phyloP scores from a whole-genome alignment of 2,888 invertebrate species.

The Beris morrisii region DNA sequence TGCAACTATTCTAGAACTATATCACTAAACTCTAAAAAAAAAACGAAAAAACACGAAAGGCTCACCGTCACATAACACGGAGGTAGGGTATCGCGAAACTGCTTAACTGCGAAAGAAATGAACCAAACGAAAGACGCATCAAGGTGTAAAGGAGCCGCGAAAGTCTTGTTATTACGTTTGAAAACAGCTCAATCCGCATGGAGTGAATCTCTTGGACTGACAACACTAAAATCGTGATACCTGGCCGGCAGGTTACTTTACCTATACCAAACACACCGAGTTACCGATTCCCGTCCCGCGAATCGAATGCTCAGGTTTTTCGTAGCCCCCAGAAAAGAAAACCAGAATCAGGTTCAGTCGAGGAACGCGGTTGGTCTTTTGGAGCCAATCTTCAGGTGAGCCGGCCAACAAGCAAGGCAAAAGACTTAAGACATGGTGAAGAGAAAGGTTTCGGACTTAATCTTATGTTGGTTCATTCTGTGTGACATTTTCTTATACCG shows the following conservation, averaged over 20 bases:
- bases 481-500: too few relatives aligned
- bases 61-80: conserved; percentile 9
- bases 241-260: conserved; percentile 13
- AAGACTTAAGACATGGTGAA: too few relatives aligned
- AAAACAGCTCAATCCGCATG: conserved; percentile 37
- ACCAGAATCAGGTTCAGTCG: too few relatives aligned
- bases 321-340: too few relatives aligned
- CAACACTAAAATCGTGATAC: conserved; percentile 23
- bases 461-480: too few relatives aligned
- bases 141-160: conserved; percentile 33
- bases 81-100: conserved; percentile 13
- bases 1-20: neutral
- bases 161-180: conserved; percentile 14
- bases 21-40: conserved; percentile 9
- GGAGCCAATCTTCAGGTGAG: too few relatives aligned
- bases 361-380: too few relatives aligned
- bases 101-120: conserved; percentile 21
- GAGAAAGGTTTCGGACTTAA: too few relatives aligned
- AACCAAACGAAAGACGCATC: conserved; percentile 27
- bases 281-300: too few relatives aligned
- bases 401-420: too few relatives aligned
- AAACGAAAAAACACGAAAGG: too few relatives aligned
- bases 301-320: too few relatives aligned
- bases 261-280: neutral
- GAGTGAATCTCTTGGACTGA: conserved; percentile 36